phyloP scores from a whole-genome alignment of 2,113 vertebrate genomes.

The Quiscalus mexicanus region DNA sequence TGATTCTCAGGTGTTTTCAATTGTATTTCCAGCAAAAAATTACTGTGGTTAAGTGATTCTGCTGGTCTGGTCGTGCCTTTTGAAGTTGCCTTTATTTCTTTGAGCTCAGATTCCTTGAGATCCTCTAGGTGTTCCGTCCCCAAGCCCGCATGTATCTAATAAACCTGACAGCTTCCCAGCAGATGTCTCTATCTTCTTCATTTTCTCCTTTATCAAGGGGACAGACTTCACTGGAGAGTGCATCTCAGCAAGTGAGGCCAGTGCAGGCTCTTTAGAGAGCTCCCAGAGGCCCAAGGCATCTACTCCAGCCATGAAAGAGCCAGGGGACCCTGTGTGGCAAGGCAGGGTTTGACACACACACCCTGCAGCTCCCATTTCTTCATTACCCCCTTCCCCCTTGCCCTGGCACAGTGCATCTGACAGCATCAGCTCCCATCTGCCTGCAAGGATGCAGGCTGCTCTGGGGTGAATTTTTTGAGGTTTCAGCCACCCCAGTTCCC shows the following conservation, averaged over 20 bases:
- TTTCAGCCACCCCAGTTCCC: not conserved
- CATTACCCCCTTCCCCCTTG: not conserved
- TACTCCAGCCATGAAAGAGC: not conserved
- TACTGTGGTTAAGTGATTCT: conserved; percentile 32
- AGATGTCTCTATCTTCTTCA: conserved; percentile 64
- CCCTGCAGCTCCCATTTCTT: not conserved
- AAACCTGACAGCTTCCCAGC: conserved; percentile 67
- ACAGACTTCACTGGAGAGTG: not conserved
- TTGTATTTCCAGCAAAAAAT: conserved; percentile 47
- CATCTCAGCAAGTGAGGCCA: not conserved
- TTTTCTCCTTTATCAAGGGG: not conserved
- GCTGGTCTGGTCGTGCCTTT: conserved; percentile 43
- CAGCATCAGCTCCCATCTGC: not conserved
- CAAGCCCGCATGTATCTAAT: conserved; percentile 38
- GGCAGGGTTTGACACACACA: not conserved
- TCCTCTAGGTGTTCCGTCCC: conserved; percentile 26
- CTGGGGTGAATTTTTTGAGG: not conserved
- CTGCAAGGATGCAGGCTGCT: not conserved
- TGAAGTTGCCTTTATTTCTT: conserved; percentile 68
- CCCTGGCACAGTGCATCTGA: not conserved
- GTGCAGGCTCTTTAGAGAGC: not conserved
- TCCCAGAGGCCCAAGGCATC: not conserved
- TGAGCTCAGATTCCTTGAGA: conserved; percentile 65
- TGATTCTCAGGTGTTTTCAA: conserved; percentile 66
- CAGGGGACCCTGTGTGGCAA: not conserved